Evolutionary conservation across 2,888 invertebrate genomes (phyloP).

Genomic region (Drosophila setosimentum): DNA sequence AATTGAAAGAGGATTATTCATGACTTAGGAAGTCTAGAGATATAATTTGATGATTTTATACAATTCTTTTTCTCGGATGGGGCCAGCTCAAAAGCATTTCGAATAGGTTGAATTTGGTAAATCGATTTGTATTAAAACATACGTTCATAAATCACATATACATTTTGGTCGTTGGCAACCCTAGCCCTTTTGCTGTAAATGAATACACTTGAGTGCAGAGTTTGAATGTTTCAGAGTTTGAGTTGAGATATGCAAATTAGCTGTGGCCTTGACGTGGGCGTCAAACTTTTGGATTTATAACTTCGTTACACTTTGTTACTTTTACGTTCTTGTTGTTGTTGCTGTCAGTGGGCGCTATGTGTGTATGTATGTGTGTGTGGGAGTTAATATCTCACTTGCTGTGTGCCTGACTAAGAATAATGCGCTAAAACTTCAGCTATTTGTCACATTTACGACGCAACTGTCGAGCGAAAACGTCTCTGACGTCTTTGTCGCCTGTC

Average conservation of each 20-base stretch:
- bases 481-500: slow-evolving; percentile 54
- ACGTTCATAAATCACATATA: not conserved
- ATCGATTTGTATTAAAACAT: not conserved
- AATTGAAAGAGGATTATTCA: not conserved
- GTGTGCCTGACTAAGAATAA: slow-evolving; percentile 57
- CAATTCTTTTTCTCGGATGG: not conserved
- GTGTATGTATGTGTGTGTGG: slow-evolving; percentile 38
- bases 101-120: not conserved
- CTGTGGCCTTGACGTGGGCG: slow-evolving; percentile 78
- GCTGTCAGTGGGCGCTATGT: slow-evolving; percentile 40
- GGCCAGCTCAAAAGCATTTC: not conserved
- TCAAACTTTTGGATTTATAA: slow-evolving; percentile 78
- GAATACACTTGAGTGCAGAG: slow-evolving; percentile 6
- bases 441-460: slow-evolving; percentile 59
- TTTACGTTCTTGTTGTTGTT: slow-evolving; percentile 35
- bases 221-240: slow-evolving; percentile 30
- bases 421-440: slow-evolving; percentile 56
- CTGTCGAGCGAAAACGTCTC: slow-evolving; percentile 17
- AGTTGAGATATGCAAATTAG: slow-evolving; percentile 76
- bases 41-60: not conserved
- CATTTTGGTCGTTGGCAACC: not conserved
- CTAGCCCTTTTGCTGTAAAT: slow-evolving; percentile 17
- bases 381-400: slow-evolving; percentile 41
- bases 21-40: not conserved
- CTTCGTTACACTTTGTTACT: slow-evolving; percentile 76